Base-by-base conservation (phyloP, 2,888 invertebrate genomes). In the Heliconius ismenius region DNA sequence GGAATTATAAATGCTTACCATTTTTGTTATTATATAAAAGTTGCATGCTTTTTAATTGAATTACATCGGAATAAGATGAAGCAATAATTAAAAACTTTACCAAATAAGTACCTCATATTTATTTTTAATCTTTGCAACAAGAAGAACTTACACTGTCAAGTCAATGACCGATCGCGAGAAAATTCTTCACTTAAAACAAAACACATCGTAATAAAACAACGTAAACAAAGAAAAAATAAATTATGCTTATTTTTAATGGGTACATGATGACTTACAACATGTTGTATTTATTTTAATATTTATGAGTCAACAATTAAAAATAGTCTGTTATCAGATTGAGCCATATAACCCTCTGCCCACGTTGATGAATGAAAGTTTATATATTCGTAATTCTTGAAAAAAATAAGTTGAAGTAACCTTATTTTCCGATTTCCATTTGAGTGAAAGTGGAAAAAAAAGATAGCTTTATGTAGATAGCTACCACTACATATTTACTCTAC, bases 191-290 rank as follows among this genome's bases (percentile, higher is more conserved):
- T 54, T 70, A 54, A 32, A 58, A n/a, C 36, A 58, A 58, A 70
- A 58, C 18, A 65, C 36, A n/a, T 54, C 24, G 32, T 65, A 74
- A 64, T 65, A 74, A 74, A 58, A n/a, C 36, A 70, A 36, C 4
- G 63, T 72, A 80, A 82, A 80, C 79, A 70, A 70, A 58, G 54
- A 32, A 67, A 58, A 70, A 32, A 70, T n/a, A n/a, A 69, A 32
- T 58, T 58, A 58, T 70, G 11, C 13, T 58, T 67, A 67, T 43
- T 67, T 67, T 67, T 67, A 67, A 43, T 67, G 7, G 3, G 3
- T 67, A 43, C 24, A 43, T 43, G 39, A 67, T 67, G 13, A 67
- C 24, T 43, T 67, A 67, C 67, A 67, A 24, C 24, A 24, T 39
- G 39, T 67, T 43, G 15, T 67, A 18, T 24, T 67, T 39, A 24